Evolutionary conservation across 1,140 invertebrate species (phyloP).

Genomic region (Caenorhabditis briggsae): DNA sequence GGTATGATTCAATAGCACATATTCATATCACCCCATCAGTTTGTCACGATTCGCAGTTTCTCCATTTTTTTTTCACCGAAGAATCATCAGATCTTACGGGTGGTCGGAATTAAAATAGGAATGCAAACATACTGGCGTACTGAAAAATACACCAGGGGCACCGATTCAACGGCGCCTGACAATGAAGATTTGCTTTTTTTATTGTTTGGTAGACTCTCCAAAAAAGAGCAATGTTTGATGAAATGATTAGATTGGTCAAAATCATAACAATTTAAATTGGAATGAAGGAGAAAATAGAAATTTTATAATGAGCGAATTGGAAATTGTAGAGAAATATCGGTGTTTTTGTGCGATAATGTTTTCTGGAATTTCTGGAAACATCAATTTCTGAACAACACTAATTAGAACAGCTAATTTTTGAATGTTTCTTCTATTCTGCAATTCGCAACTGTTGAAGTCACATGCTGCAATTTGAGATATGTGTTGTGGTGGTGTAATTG

Average conservation of each 20-base stretch:
- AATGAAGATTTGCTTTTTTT: conserved; percentile 1
- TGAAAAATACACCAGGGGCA: conserved; percentile 20
- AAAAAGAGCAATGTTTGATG: conserved; percentile 21
- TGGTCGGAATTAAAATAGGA: conserved; percentile 47
- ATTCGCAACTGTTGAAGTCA: too few relatives aligned
- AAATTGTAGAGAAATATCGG: too few relatives aligned
- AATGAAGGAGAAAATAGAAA: not conserved
- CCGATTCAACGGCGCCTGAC: conserved; percentile 4
- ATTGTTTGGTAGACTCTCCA: not conserved
- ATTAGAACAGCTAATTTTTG: too few relatives aligned
- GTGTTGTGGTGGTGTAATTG: too few relatives aligned
- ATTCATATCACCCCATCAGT: not conserved
- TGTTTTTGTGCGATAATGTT: too few relatives aligned
- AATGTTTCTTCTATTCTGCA: too few relatives aligned
- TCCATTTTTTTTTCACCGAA: not conserved
- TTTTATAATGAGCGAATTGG: too few relatives aligned
- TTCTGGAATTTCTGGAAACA: too few relatives aligned
- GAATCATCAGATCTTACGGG: conserved; percentile 30
- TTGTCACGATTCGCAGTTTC: conserved; percentile 34
- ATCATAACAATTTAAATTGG: not conserved
- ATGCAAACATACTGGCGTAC: conserved; percentile 11
- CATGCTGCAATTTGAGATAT: too few relatives aligned
- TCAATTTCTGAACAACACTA: too few relatives aligned
- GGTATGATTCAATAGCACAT: not conserved
- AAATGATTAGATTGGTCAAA: not conserved